Conservation (phyloP, 2,888 invertebrate genomes). For the Unio delphinus region DNA sequence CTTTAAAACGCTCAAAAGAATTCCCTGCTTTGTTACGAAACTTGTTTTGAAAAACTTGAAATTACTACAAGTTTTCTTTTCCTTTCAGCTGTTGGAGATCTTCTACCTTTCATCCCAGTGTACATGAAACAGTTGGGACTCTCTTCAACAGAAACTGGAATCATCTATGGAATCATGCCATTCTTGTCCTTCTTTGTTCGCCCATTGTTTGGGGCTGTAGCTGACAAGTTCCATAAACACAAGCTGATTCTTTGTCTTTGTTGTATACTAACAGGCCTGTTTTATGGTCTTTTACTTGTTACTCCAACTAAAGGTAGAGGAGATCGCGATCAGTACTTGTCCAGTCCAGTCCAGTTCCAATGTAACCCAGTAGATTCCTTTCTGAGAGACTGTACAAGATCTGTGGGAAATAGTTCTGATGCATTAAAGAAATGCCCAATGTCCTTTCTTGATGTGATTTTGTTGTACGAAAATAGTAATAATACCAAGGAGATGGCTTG, state of each 20-base stretch:
- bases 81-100: conserved; percentile 83
- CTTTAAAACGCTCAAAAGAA: too few relatives aligned
- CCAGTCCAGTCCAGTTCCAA: conserved; percentile 21
- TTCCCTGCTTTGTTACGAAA: too few relatives aligned
- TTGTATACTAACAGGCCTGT: conserved; percentile 82
- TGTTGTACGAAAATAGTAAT: conserved; percentile 5
- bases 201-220: conserved; percentile 82
- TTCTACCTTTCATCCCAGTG: conserved; percentile 85
- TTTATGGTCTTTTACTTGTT: conserved; percentile 83
- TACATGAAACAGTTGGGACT: conserved; percentile 85
- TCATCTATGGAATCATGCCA: conserved; percentile 85
- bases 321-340: background rate
- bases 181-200: conserved; percentile 86
- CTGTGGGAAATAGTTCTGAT: background rate
- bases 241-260: conserved; percentile 86
- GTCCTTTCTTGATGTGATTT: conserved; percentile 2
- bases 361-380: conserved; percentile 55
- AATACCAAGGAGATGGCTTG: conserved; percentile 19
- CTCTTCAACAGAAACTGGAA: conserved; percentile 81
- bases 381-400: conserved; percentile 45
- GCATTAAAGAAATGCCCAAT: background rate
- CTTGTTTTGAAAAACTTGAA: too few relatives aligned
- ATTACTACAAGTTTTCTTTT: conserved; percentile 12
- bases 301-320: conserved; percentile 54
- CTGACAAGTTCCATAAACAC: conserved; percentile 85